Base-by-base conservation (phyloP, 2,797 vertebrate genomes). In the Falco berigora region DNA sequence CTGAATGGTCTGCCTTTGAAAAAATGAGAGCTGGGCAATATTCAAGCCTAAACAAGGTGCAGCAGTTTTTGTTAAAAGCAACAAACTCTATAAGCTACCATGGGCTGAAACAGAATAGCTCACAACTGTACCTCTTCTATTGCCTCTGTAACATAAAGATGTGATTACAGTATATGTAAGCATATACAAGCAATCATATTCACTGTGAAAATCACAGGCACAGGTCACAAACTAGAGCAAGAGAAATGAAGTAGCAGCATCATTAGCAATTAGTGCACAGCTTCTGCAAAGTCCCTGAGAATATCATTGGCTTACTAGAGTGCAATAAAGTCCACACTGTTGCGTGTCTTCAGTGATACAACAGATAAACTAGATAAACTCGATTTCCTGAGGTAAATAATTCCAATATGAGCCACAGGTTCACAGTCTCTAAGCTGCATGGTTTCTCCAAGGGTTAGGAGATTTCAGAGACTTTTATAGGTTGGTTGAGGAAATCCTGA, bases 311-410 rank as follows among this genome's bases (percentile, higher is more conserved):
- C 23, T 59, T 79, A 23, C 38, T 55, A n/a, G 18, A 36, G 5
- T 58, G 17, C 52, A 72, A 14, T 55, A 9, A 94, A 44, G 15
- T 52, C 62, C n/a, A 53, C 19, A 66, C 2, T 0, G 0, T 50
- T 77, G 46, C 1, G 0, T 67, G 56, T 62, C 13, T 80, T 88
- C 63, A 36, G 42, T 14, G 47, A 32, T 36, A 32, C 3, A 92
- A 52, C 21, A 53, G 38, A 25, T 27, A 66, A 3, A 23, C 11
- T 19, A 49, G 49, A 63, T 49, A 79, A 78, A 89, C 25, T 77
- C 68, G 7, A 86, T 92, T 80, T 77, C 23, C 28, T n/a, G 53
- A 6, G 4, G 3, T 38, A 52, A 77, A 6, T 71, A 46, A 44
- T 9, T 84, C 32, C 20, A 36, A 24, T 40, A 72, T 8, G 46